phyloP scores from a whole-genome alignment of 2,113 vertebrate species.

The Heterocephalus glaber region DNA sequence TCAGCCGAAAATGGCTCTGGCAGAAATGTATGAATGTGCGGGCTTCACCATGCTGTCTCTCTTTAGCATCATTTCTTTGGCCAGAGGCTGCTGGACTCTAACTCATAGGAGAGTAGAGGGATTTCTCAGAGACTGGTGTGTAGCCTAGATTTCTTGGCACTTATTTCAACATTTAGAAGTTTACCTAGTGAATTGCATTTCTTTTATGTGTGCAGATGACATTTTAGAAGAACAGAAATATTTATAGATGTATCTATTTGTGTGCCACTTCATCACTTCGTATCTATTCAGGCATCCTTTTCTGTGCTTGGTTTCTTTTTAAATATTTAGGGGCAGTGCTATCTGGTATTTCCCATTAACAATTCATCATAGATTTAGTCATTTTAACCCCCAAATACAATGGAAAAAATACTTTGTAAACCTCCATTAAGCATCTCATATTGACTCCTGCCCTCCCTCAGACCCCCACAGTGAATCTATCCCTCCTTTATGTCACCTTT shows the following conservation, averaged over 20 bases:
- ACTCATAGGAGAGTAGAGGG: not conserved
- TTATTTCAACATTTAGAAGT: not conserved
- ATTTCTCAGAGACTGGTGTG: not conserved
- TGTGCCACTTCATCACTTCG: not conserved
- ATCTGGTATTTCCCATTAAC: not conserved
- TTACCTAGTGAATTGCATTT: not conserved
- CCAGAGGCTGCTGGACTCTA: not conserved
- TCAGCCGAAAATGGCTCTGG: not conserved
- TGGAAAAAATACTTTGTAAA: slow-evolving; percentile 7
- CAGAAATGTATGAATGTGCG: not conserved
- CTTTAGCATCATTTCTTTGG: not conserved
- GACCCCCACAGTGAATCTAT: not conserved
- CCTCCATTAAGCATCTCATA: not conserved
- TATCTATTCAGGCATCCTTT: not conserved
- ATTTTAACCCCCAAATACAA: slow-evolving; percentile 37
- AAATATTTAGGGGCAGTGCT: slow-evolving; percentile 37
- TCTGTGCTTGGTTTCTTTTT: slow-evolving; percentile 1
- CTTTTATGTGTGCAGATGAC: not conserved
- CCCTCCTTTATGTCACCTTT: not conserved
- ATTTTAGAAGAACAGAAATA: not conserved
- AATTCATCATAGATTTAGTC: slow-evolving; percentile 9
- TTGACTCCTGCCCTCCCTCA: not conserved
- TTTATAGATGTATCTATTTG: not conserved
- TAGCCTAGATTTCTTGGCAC: not conserved
- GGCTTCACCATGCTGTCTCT: not conserved